Base-by-base conservation (phyloP, 2,113 vertebrate genomes). In the Xenopus borealis region DNA sequence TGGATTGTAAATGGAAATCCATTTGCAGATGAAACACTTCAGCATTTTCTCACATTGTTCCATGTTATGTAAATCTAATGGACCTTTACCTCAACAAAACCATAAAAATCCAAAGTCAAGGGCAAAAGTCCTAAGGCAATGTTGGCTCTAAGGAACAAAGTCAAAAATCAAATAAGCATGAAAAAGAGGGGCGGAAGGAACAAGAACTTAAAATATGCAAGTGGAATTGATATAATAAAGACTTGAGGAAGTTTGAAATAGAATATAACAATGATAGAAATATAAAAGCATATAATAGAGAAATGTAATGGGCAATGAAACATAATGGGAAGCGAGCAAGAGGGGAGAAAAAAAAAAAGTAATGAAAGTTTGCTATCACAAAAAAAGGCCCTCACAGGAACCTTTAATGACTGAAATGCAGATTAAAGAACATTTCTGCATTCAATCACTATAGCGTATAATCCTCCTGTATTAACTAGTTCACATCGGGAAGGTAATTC, bases 221-320 rank as follows among this genome's bases (percentile, higher is more conserved):
- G 58, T 13, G 20, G 12, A 20, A 61, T 27, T 18, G 55, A 58
- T 17, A 16, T 5, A 58, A 55, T 55, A 55, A 12, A 61, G 20
- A 23, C 4, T 9, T 61, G 58, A 27, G 10, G 6, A 13, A 20
- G 58, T 23, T 61, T 61, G 18, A 18, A 61, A 61, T 18, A 20
- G 58, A 61, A 23, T 61, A 23, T 61, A 27, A 5, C 58, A 61
- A 9, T 61, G 58, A 61, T 8, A 61, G 11, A 11, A 61, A 61
- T 61, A 61, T 61, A 23, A 61, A 23, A 61, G 58, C 18, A 61
- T 16, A 61, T 61, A 20, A 61, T 61, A 61, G 58, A 61, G 58
- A 23, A 61, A 61, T 61, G 2, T 61, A 61, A 61, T 61, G 19
- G 58, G 14, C 19, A 61, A 12, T 61, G 58, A 61, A 23, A 61